phyloP scores from a whole-genome alignment of 2,113 vertebrate genomes.

The Salvator merianae region DNA sequence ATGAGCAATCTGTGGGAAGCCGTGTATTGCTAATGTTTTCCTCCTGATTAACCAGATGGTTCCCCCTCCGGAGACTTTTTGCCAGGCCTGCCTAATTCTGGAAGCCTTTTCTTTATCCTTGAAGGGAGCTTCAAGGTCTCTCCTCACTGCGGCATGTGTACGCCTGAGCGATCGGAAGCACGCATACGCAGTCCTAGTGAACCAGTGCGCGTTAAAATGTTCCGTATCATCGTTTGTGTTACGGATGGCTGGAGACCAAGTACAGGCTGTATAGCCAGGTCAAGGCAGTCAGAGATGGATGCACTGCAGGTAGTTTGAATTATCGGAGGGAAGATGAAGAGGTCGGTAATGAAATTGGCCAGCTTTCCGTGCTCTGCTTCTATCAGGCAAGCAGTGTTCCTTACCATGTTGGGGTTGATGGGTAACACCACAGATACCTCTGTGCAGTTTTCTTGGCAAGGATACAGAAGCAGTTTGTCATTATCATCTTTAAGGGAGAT shows the following conservation, averaged over 20 bases:
- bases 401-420: no score
- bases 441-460: no score
- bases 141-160: not conserved
- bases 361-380: no score
- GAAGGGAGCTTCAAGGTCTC: not conserved
- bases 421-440: no score
- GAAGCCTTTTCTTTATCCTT: constrained; percentile 5
- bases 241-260: no score
- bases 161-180: not conserved
- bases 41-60: not conserved
- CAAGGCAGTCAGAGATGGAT: not conserved
- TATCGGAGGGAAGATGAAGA: not conserved
- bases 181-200: not conserved
- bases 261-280: not conserved
- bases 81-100: constrained; percentile 38
- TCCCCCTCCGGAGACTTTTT: constrained; percentile 43
- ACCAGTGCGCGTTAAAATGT: not conserved
- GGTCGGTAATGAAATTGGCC: no score
- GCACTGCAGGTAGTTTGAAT: not conserved
- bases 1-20: constrained; percentile 9
- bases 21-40: not conserved
- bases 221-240: no score
- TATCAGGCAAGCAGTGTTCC: no score
- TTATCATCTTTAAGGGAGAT: no score
- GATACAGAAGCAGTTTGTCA: no score